Conservation (phyloP, 2,797 vertebrate species). For the Fringilla coelebs region DNA sequence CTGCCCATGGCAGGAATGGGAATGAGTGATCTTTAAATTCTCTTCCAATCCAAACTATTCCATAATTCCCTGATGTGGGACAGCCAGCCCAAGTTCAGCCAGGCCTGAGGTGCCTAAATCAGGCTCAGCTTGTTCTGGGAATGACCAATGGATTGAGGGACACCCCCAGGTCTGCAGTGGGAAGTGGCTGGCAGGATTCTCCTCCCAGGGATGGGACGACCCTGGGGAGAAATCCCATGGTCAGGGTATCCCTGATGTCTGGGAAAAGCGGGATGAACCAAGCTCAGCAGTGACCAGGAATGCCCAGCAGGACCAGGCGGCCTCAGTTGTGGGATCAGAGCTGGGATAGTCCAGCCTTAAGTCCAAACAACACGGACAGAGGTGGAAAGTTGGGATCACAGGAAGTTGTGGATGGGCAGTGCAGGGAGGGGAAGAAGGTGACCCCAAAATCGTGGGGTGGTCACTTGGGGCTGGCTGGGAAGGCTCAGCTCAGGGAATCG, state of each 20-base stretch:
- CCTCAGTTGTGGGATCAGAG: neutral
- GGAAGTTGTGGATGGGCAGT: neutral
- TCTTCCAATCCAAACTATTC: neutral
- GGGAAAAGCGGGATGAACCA: neutral
- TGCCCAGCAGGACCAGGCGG: neutral
- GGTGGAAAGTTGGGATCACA: neutral
- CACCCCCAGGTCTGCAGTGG: neutral
- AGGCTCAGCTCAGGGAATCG: neutral
- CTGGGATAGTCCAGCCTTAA: neutral
- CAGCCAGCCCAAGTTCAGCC: neutral
- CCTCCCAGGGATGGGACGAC: accelerated
- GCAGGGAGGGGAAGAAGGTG: neutral
- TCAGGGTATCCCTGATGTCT: neutral
- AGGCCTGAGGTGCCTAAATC: neutral
- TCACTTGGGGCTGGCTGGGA: neutral
- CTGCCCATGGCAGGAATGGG: neutral
- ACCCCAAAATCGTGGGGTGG: neutral
- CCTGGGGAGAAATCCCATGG: no score
- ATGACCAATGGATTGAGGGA: neutral
- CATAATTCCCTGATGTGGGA: neutral
- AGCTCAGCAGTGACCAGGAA: neutral
- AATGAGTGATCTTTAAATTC: neutral
- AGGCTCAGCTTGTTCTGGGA: neutral
- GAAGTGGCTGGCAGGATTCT: neutral
- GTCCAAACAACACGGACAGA: accelerated